Evolutionary conservation across 2,797 vertebrate genomes (phyloP).

Genomic region (Enteromius afrohamiltoni): DNA sequence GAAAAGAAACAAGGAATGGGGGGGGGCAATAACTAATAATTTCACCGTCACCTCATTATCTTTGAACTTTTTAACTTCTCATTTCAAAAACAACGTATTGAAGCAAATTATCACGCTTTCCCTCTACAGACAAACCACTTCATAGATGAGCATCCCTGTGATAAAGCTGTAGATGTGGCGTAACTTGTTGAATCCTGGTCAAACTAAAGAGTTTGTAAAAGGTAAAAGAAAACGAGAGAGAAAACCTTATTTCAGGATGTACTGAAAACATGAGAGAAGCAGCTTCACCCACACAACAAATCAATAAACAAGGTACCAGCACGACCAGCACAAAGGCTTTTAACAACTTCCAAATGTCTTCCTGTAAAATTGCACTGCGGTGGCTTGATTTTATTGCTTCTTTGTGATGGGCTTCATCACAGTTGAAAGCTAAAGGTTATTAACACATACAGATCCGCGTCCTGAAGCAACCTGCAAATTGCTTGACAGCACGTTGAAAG

Average conservation of each 20-base stretch:
- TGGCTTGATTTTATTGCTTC: neutral
- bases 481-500: constrained; percentile 33
- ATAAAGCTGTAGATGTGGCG: constrained; percentile 27
- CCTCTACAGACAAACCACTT: too few species aligned
- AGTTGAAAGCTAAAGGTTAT: constrained; percentile 38
- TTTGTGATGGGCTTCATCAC: constrained; percentile 14
- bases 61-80: neutral
- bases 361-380: neutral
- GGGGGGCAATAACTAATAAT: neutral
- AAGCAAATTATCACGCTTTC: neutral
- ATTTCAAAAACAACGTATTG: neutral
- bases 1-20: neutral
- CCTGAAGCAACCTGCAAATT: constrained; percentile 26
- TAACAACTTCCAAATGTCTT: constrained; percentile 4
- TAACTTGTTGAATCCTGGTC: constrained; percentile 34
- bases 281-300: neutral
- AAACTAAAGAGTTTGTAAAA: constrained; percentile 16
- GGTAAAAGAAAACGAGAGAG: neutral
- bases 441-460: constrained; percentile 35
- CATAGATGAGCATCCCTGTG: constrained; percentile 28
- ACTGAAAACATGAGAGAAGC: neutral
- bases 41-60: neutral
- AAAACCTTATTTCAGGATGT: neutral
- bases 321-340: neutral
- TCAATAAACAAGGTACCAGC: constrained; percentile 6